Base-by-base conservation (phyloP, 2,888 invertebrate species). In the Drosophila monieri region DNA sequence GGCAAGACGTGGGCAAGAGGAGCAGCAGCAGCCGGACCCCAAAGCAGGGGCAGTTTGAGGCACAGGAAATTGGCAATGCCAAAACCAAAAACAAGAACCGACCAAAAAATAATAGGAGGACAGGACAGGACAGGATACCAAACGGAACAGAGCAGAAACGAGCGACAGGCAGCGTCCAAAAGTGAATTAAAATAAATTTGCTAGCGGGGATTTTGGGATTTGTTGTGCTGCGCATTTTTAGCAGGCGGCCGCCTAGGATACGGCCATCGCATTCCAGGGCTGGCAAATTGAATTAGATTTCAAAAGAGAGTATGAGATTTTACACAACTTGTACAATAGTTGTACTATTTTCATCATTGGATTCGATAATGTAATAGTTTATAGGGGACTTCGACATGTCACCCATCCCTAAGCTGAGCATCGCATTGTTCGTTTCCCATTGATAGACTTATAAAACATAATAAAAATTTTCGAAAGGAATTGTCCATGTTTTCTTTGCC, bases 121-220 rank as follows among this genome's bases (percentile, higher is more conserved):
- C 51, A 30, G 39, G 41, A 39, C 39, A 18, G 58, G 30, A 35
- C 21, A 46, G 21, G 44, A 43, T 39, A 46, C 35, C 35, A 51
- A 49, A 48, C 41, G 47, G n/a, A 49, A 65, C 37, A 25, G 54
- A 56, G 64, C 52, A 53, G 30, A 61, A 59, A 60, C 51, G 46
- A 60, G 66, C 64, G 66, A 73, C 62, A 67, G 77, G 70, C 77
- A 57, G 62, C 68, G 83, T 81, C 84, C 74, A 85, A 84, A 84
- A 86, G 84, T 84, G 84, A 84, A 84, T 84, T 84, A 84, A 84
- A 86, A 86, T 84, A 84, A 84, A 84, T 84, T 86, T 84, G 85
- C 86, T 84, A 59, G 86, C 85, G 86, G 84, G 84, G 86, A 86
- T 84, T 84, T 84, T 62, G 85, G 86, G 86, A 84, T 84, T 84